Evolutionary conservation across 2,888 invertebrate genomes (phyloP), one percentile per base, ranked within the genome.

Genomic region (Harpalus rufipes): DNA sequence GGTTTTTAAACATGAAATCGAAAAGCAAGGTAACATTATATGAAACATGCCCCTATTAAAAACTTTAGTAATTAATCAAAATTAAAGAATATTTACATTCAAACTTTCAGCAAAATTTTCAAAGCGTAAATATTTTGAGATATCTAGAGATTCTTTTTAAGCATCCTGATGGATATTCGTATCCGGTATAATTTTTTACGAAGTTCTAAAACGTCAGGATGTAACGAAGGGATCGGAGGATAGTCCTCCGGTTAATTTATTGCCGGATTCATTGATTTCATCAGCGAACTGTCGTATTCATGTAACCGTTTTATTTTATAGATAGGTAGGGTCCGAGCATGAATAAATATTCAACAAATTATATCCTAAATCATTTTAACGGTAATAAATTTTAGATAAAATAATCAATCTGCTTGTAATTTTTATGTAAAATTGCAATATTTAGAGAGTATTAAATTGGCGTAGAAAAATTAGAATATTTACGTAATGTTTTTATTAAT

Each of bases 251-350:
- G 63, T 63, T 81, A 81, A 81, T 81, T 81, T 81, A 81, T 81
- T 81, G 21, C 80, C 18, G 41, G 63, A 59, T 81, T 81, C 80
- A 81, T 61, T 81, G 80, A 81, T 81, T 81, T 81, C 80, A 81
- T 61, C 63, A 61, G 80, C 8, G 61, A 18, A 14, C 63, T 63
- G 80, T 63, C 80, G 63, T 12, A 63, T 63, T 12, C 12, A 1
- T 18, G 63, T 25, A 10, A 63, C 63, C 25, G 25, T 12, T 63
- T 0, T 63, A 25, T 63, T 63, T 63, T 63, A 18, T 63, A 63
- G 25, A 18, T 63, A 63, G 25, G 10, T 0, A 63, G 21, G 12
- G 63, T 63, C 18, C 21, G 63, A 18, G 21, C 63, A 63, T 63
- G 16, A 25, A 21, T 18, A 63, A 21, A 21, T 61, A 61, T 61